phyloP scores from a whole-genome alignment of 2,113 vertebrate species.

The Polypterus senegalus region DNA sequence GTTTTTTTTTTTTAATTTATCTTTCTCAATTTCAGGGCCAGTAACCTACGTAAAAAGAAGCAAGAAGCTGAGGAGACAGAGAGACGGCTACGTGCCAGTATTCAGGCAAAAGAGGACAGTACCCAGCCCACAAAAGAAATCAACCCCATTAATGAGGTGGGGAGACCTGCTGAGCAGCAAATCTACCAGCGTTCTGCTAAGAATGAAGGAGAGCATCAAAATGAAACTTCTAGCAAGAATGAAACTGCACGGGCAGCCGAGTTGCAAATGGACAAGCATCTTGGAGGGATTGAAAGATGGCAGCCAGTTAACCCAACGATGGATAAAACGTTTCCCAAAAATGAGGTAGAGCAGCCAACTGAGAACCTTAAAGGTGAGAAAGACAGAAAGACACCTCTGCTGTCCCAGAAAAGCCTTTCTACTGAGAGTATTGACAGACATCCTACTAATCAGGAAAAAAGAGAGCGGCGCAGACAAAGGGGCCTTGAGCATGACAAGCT shows the following conservation, averaged over 20 bases:
- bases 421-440: slow-evolving; percentile 26
- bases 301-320: too few relatives aligned
- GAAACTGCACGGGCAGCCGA: too few relatives aligned
- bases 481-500: slow-evolving; percentile 82
- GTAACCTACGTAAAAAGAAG: slow-evolving; percentile 25
- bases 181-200: too few relatives aligned
- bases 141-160: too few relatives aligned
- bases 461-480: slow-evolving; percentile 70
- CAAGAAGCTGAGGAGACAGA: slow-evolving; percentile 11
- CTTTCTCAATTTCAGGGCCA: slow-evolving; percentile 32
- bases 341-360: slow-evolving; percentile 19
- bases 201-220: too few relatives aligned
- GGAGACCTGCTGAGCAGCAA: too few relatives aligned
- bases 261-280: too few relatives aligned
- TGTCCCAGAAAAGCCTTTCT: neutral
- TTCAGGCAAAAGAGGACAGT: slow-evolving; percentile 12
- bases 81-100: slow-evolving; percentile 3
- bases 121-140: slow-evolving; percentile 21
- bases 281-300: too few relatives aligned
- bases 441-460: slow-evolving; percentile 66
- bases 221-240: too few relatives aligned
- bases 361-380: slow-evolving; percentile 6
- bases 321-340: too few relatives aligned
- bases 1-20: neutral
- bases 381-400: slow-evolving; percentile 7